Evolutionary conservation across 2,113 vertebrate species (phyloP), one percentile per base, ranked within the genome.

Genomic region (Acanthisitta chloris): DNA sequence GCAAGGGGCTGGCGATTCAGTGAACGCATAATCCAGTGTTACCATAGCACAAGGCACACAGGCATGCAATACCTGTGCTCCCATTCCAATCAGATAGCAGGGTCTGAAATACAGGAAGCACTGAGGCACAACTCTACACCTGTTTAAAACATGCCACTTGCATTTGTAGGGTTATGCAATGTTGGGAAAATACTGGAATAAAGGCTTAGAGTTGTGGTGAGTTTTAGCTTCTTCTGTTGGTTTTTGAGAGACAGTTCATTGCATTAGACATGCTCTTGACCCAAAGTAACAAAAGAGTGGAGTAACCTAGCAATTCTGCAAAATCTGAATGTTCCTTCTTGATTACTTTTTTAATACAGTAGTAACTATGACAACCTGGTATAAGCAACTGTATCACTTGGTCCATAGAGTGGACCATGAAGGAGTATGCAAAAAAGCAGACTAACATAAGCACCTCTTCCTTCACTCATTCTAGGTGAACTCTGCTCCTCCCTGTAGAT

Each of bases 1-100:
- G n/a, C 59, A 45, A 86, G 36, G 15, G 36, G 38, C 71, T 81
- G 76, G 57, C 12, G 3, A 70, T 59, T 85, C 67, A 64, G 18
- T 80, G 79, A 66, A 73, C 62, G 70, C 57, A 83, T 87, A 81
- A 95, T 58, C 67, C 83, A 49, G 67, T 6, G 88, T 73, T 77
- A 77, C 67, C 81, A 64, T 90, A 81, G 66, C 18, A 9, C 55
- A 55, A 34, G 38, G 49, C 51, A 61, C 48, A 52, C 29, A 61
- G 45, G 92, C 72, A 79, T 36, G 91, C 90, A 84, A 51, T 93
- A 96, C 81, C 83, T 73, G 65, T 34, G 15, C 33, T 66, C 49
- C 55, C 25, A n/a, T 86, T 94, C 89, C 95, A 83, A 88, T 96
- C 90, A 92, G 90, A 96, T 72, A 93, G 86, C 84, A 95, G 29